Evolutionary conservation across 2,113 vertebrate genomes (phyloP).

Genomic region (Sinocyclocheilus grahami): DNA sequence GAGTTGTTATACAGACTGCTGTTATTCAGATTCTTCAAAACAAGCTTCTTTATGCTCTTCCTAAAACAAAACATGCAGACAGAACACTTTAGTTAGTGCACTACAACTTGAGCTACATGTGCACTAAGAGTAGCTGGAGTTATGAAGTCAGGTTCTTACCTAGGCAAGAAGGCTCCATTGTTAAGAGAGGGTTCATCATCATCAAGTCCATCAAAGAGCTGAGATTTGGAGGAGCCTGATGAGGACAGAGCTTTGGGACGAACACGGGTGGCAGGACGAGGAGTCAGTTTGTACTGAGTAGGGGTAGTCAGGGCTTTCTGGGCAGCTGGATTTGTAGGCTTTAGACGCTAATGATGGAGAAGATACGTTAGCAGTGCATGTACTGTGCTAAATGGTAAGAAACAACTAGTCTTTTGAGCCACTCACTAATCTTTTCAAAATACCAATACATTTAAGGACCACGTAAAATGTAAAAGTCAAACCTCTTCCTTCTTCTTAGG

Average conservation of each 20-base stretch:
- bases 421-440: not conserved
- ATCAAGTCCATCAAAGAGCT: slow-evolving; percentile 93
- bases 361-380: not conserved
- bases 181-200: slow-evolving; percentile 88
- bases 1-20: slow-evolving; percentile 87
- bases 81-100: slow-evolving; percentile 14
- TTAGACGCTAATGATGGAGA: slow-evolving; percentile 82
- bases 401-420: not conserved
- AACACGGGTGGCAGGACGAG: slow-evolving; percentile 87
- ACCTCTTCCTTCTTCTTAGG: slow-evolving; percentile 97
- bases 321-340: slow-evolving; percentile 94
- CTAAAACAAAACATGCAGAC: slow-evolving; percentile 66
- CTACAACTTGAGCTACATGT: not conserved
- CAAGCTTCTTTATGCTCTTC: slow-evolving; percentile 96
- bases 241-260: slow-evolving; percentile 91
- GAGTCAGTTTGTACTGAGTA: slow-evolving; percentile 93
- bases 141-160: slow-evolving; percentile 67
- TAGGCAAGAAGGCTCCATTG: slow-evolving; percentile 91
- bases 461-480: not conserved
- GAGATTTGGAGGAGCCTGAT: slow-evolving; percentile 84
- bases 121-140: not conserved
- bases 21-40: slow-evolving; percentile 90
- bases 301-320: slow-evolving; percentile 94
- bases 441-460: not conserved
- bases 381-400: not conserved